Evolutionary conservation across 1,140 invertebrate species (phyloP), one percentile per base, ranked within the genome.

Genomic region (Capitella teleta): DNA sequence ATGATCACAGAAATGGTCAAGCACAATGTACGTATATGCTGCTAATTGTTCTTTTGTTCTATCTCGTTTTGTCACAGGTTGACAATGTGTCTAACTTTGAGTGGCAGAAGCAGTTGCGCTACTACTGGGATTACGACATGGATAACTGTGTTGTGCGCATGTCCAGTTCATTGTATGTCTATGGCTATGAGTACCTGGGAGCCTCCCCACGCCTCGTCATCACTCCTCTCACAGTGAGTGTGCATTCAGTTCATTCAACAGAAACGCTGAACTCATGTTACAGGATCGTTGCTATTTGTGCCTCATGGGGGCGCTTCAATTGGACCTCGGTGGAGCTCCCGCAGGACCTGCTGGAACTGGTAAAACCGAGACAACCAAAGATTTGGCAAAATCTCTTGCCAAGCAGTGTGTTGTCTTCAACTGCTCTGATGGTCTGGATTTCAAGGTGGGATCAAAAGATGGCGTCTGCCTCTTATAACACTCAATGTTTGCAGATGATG

Each of bases 391-490:
- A 70, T 79, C 85, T 0, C 63, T 89, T 36, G 87, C 87, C 2
- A 84, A 87, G 53, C 86, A 87, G 57, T 90, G 87, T 63, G 85
- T 92, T 0, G 87, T 92, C 0, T 91, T 92, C 61, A 90, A 90
- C 66, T 91, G 87, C 61, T 90, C 86, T 0, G 87, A 90, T 70
- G 86, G 85, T 1, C 70, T 89, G 1, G 86, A 90, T 61, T 90
- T 85, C 60, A 87, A 85, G 71, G 85, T 82, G 54, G 82, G 84
- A 77, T 30, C 24, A 18, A 14, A 49, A 30, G 1, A 3, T 18
- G 18, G 12, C 26, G 32, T 53, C 46, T 28, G 37, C 25, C n/a
- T 36, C 47, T 21, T 51, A 3, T 30, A 14, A 28, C 24, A 49
- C 18, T 23, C 25, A 26, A 28, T 85, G n/a, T 73, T 81, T 85